phyloP scores from a whole-genome alignment of 2,797 vertebrate species.

The Acanthopagrus latus region DNA sequence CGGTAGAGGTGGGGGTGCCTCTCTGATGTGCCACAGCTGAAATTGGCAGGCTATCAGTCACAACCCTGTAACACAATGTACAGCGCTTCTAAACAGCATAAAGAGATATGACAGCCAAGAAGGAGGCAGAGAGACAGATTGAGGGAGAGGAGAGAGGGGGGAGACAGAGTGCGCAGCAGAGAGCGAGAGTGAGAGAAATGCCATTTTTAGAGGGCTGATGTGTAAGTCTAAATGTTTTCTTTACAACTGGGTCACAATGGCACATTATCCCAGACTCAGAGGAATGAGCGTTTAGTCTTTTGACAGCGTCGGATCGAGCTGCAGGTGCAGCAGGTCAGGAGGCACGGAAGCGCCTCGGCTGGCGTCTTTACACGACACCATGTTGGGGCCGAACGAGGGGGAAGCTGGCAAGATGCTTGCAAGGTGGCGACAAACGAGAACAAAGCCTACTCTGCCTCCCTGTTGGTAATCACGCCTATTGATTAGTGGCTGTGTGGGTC shows the following conservation, averaged over 20 bases:
- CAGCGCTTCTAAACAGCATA: slow-evolving; percentile 84
- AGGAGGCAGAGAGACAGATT: slow-evolving; percentile 71
- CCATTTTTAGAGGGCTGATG: slow-evolving; percentile 76
- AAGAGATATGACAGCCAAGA: slow-evolving; percentile 81
- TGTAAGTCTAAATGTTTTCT: slow-evolving; percentile 71
- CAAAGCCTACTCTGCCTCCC: slow-evolving; percentile 70
- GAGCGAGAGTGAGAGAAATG: slow-evolving; percentile 65
- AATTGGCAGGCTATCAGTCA: slow-evolving; percentile 86
- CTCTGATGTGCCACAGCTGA: slow-evolving; percentile 83
- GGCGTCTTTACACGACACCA: slow-evolving; percentile 17
- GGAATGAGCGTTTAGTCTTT: slow-evolving; percentile 37
- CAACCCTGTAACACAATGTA: slow-evolving; percentile 84
- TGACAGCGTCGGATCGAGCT: slow-evolving; percentile 23
- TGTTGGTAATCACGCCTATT: slow-evolving; percentile 85
- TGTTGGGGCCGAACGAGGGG: slow-evolving; percentile 26
- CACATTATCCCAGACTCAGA: slow-evolving; percentile 58
- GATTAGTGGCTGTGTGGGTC: slow-evolving; percentile 78
- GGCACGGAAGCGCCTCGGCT: slow-evolving; percentile 20
- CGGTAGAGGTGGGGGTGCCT: slow-evolving; percentile 42
- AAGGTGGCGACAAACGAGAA: slow-evolving; percentile 66
- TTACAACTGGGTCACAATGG: slow-evolving; percentile 76
- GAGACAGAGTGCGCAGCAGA: slow-evolving; percentile 63
- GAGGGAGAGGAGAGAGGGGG: slow-evolving; percentile 60
- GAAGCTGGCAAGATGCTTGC: slow-evolving; percentile 58
- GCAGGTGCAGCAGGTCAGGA: slow-evolving; percentile 42